Percentiles rank a stretch among this genome's conserved stretches.
phyloP scores from a whole-genome alignment of 2,113 vertebrate genomes.

The Climacteris rufus region DNA sequence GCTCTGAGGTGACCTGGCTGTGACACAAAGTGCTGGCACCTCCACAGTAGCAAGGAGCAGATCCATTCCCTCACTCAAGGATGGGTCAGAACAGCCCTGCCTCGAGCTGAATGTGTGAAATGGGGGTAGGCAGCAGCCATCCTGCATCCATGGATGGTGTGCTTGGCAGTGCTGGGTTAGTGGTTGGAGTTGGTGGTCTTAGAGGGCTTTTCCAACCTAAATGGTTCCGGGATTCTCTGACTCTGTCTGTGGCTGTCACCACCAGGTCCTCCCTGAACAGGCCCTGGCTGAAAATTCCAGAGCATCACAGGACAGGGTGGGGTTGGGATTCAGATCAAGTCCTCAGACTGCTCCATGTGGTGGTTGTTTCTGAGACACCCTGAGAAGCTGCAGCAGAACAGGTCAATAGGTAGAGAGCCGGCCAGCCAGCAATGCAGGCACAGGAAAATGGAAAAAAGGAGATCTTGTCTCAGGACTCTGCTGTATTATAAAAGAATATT shows the following conservation, averaged over 20 bases:
- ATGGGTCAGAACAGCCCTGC: not conserved
- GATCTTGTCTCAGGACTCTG: not conserved
- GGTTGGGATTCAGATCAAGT: not conserved
- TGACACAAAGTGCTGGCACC: not conserved
- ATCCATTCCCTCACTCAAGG: not conserved
- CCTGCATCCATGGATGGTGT: not conserved
- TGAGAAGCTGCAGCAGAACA: not conserved
- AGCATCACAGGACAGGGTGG: not conserved
- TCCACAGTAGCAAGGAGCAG: not conserved
- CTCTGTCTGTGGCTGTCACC: not conserved
- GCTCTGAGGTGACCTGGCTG: not conserved
- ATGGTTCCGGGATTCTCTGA: not conserved
- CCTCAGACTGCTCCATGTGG: accelerated
- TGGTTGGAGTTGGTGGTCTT: not conserved
- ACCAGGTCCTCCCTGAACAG: not conserved
- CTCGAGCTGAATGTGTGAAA: not conserved
- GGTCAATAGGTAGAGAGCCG: not conserved
- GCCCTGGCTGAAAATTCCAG: not conserved
- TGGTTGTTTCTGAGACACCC: not conserved
- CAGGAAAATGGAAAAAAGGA: not conserved
- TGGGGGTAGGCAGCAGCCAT: not conserved
- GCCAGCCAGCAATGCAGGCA: not conserved
- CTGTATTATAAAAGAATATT: not conserved
- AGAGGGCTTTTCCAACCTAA: not conserved
- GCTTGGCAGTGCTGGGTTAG: not conserved